Conservation (phyloP, 2,113 vertebrate species). For the Paramisgurnus dabryanus region DNA sequence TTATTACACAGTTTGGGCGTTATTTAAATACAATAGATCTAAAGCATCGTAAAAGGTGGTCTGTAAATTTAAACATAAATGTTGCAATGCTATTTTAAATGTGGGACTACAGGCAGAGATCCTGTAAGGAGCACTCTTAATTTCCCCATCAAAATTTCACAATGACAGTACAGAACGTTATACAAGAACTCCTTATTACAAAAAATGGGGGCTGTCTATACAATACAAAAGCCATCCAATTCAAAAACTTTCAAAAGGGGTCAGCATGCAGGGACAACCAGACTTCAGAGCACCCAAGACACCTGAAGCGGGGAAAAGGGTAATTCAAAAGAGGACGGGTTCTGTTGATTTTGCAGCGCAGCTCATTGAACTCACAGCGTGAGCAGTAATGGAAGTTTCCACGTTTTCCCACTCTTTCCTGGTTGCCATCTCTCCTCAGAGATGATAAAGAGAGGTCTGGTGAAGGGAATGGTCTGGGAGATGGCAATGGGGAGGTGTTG, state of each 20-base stretch:
- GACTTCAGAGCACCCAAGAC: background rate
- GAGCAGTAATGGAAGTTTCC: slow-evolving; percentile 29
- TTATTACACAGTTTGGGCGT: background rate
- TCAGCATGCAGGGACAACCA: background rate
- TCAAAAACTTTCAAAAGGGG: background rate
- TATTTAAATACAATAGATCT: background rate
- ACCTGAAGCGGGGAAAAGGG: background rate
- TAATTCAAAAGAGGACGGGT: background rate
- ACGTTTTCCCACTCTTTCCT: background rate
- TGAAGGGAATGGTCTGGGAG: background rate
- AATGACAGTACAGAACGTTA: background rate
- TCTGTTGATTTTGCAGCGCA: background rate
- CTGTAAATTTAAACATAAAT: background rate
- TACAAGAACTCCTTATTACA: background rate
- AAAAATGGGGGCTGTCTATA: background rate
- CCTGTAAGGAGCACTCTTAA: background rate
- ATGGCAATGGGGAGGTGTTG: background rate
- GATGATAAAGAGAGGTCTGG: slow-evolving; percentile 4
- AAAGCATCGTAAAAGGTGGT: background rate
- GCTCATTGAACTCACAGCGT: slow-evolving; percentile 29
- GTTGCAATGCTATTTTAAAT: background rate
- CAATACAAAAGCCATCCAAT: background rate
- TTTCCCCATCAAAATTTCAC: background rate
- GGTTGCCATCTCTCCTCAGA: slow-evolving; percentile 10
- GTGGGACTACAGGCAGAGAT: background rate